phyloP scores from a whole-genome alignment of 35 echinoderm and acorn worm species.

The Ophioderma brevispina region DNA sequence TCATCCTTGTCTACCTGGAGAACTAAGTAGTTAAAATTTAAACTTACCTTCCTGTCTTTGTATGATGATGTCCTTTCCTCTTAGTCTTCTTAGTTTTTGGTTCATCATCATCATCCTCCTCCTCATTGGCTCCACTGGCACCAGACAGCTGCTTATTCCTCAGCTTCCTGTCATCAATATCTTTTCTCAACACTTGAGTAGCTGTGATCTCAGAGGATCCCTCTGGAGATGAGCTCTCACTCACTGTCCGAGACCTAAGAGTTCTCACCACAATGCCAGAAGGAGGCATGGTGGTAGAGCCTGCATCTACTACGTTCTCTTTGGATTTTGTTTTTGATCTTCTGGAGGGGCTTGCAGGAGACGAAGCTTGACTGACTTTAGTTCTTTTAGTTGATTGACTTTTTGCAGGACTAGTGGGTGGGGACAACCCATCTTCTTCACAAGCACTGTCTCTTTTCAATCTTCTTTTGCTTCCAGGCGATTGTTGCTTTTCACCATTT shows the following conservation, averaged over 20 bases:
- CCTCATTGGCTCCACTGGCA: not conserved
- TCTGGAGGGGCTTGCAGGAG: not conserved
- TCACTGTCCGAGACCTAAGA: not conserved
- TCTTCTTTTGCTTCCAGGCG: not conserved
- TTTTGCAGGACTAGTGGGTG: not conserved
- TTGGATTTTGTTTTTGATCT: not conserved
- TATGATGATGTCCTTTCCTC: too few species aligned
- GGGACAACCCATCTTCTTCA: not conserved
- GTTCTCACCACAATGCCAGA: not conserved
- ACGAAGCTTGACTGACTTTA: not conserved
- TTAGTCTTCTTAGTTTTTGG: too few species aligned
- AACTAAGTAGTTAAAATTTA: too few species aligned
- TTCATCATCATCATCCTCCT: not conserved
- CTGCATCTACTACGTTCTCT: not conserved
- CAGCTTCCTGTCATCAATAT: not conserved
- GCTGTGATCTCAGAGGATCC: not conserved
- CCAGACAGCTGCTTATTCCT: not conserved
- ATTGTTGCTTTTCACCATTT: not conserved
- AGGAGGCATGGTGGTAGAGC: not conserved
- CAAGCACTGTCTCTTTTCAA: not conserved
- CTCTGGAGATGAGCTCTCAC: not conserved
- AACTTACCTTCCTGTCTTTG: too few species aligned
- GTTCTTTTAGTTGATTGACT: too few species aligned
- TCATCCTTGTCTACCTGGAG: too few species aligned
- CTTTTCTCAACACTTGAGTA: not conserved